These are phyloP conservation scores for Suricata suricatta DNA, from an alignment of 2,113 vertebrate species.

Conservation along the genomic window DNA sequence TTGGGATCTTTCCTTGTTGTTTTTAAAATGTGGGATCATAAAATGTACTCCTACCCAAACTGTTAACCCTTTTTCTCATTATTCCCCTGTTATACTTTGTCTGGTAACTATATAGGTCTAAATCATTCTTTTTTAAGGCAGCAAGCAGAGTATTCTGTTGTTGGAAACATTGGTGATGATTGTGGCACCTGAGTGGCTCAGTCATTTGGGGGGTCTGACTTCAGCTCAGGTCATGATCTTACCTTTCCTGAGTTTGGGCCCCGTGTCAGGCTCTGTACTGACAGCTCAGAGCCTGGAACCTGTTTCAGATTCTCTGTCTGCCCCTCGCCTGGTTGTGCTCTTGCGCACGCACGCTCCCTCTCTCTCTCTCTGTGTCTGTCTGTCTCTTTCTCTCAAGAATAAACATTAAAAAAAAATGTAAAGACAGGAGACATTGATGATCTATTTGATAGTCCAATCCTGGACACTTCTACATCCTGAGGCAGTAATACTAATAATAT, in stretches of 20 bases:
- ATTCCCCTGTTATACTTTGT: not conserved
- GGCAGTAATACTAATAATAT: not conserved
- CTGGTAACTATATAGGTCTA: conserved; percentile 19
- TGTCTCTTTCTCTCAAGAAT: too few relatives aligned
- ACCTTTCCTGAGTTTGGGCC: too few relatives aligned
- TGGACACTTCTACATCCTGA: not conserved
- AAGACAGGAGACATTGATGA: not conserved
- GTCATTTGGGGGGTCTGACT: too few relatives aligned
- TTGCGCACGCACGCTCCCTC: too few relatives aligned
- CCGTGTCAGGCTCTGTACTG: too few relatives aligned
- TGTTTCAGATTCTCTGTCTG: too few relatives aligned
- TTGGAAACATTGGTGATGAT: not conserved
- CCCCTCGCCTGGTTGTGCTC: too few relatives aligned
- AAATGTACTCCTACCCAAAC: not conserved
- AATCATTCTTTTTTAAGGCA: not conserved
- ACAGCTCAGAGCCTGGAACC: too few relatives aligned
- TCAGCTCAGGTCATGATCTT: too few relatives aligned
- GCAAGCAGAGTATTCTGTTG: not conserved
- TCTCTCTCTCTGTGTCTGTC: too few relatives aligned
- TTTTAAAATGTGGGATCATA: not conserved
- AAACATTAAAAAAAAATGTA: too few relatives aligned
- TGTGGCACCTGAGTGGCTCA: too few relatives aligned
- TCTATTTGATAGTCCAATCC: not conserved
- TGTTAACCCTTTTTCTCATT: not conserved
- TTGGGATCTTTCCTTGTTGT: not conserved